Evolutionary conservation across 1,140 invertebrate species (phyloP).

Genomic region (Helicoverpa zea): DNA sequence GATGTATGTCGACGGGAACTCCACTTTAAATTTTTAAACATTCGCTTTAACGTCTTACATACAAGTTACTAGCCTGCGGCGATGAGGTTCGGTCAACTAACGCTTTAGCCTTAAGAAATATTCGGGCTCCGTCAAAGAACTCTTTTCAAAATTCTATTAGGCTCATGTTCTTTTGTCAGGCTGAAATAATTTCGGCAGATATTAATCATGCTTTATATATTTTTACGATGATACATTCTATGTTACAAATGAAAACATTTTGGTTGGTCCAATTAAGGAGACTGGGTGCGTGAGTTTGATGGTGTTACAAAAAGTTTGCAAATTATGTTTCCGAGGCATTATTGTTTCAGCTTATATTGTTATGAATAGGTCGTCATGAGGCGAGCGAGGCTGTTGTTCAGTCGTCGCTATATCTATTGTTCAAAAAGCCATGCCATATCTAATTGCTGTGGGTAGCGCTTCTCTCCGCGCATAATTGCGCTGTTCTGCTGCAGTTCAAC

Average conservation of each 20-base stretch:
- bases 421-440: slow-evolving; percentile 54
- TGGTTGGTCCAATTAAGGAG: neutral
- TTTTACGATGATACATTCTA: no score
- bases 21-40: slow-evolving; percentile 77
- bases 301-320: slow-evolving; percentile 25
- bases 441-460: slow-evolving; percentile 56
- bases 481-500: slow-evolving; percentile 49
- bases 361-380: slow-evolving; percentile 37
- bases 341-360: slow-evolving; percentile 48
- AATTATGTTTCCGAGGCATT: slow-evolving; percentile 25
- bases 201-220: no score
- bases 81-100: slow-evolving; percentile 39
- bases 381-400: slow-evolving; percentile 38
- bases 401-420: slow-evolving; percentile 48
- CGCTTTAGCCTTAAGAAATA: slow-evolving; percentile 23
- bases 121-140: slow-evolving; percentile 1
- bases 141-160: slow-evolving; percentile 3
- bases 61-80: slow-evolving; percentile 40
- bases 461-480: slow-evolving; percentile 53
- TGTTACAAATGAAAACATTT: slow-evolving; percentile 1
- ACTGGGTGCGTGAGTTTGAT: neutral
- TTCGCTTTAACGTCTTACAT: slow-evolving; percentile 51
- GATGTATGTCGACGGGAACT: slow-evolving; percentile 65
- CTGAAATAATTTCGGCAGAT: neutral
- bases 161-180: neutral